Conservation (phyloP, 2,888 invertebrate species). For the Eubasilissa splendida region DNA sequence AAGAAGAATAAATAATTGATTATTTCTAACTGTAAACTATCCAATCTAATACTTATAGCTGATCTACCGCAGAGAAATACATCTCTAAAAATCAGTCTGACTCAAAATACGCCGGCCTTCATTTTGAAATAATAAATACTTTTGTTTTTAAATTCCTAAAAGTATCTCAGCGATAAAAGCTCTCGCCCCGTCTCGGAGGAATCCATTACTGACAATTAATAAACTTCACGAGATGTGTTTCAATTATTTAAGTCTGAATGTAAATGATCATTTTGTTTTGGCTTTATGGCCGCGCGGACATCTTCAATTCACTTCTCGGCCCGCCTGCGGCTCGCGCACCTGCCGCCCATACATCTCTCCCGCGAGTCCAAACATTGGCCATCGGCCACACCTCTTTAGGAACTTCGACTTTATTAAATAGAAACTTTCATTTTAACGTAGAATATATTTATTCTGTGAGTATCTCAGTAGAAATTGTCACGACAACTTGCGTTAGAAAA, state of each 20-base stretch:
- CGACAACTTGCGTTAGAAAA: too few species aligned
- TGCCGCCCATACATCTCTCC: constrained; percentile 52
- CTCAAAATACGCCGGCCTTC: constrained; percentile 13
- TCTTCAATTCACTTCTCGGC: constrained; percentile 49
- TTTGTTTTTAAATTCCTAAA: neutral
- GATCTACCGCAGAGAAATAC: too few species aligned
- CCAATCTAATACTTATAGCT: too few species aligned
- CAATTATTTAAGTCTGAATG: constrained; percentile 51
- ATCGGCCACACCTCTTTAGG: constrained; percentile 10
- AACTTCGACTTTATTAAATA: neutral
- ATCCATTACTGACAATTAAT: constrained; percentile 49
- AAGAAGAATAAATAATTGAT: too few species aligned
- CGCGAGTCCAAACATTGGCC: constrained; percentile 22
- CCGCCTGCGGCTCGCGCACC: constrained; percentile 54
- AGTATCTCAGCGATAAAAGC: constrained; percentile 4
- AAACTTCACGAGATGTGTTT: constrained; percentile 48
- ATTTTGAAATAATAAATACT: neutral
- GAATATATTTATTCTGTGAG: too few species aligned
- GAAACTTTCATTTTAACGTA: neutral
- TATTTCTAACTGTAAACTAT: too few species aligned
- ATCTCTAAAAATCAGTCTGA: neutral
- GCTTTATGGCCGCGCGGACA: constrained; percentile 45
- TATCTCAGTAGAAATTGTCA: too few species aligned
- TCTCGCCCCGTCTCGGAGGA: constrained; percentile 15
- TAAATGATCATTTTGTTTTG: constrained; percentile 46